phyloP scores from a whole-genome alignment of 2,113 vertebrate species.

The Pterophyllum scalare region DNA sequence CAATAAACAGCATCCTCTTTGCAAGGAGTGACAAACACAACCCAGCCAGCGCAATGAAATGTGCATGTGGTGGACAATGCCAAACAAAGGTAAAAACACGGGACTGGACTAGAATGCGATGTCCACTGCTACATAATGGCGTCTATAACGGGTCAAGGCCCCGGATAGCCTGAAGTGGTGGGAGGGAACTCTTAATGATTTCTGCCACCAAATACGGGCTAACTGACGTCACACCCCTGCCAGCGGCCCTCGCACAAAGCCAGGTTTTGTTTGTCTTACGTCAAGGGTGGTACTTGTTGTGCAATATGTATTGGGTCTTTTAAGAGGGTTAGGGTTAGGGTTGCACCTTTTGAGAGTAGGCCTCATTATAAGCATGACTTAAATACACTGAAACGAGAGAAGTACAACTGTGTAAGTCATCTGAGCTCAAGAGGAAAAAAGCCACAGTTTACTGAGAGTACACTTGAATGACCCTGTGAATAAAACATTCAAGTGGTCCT shows the following conservation, averaged over 20 bases:
- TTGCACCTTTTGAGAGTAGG: background rate
- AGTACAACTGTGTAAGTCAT: background rate
- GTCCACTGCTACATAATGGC: background rate
- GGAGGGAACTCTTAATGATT: constrained; percentile 45
- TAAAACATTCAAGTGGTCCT: constrained; percentile 1
- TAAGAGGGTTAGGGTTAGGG: background rate
- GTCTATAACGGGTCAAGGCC: background rate
- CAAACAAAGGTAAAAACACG: background rate
- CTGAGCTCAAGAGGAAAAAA: background rate
- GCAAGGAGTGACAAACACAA: background rate
- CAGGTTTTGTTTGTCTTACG: constrained; percentile 20
- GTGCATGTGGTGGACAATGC: background rate
- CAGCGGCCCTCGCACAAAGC: background rate
- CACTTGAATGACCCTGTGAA: background rate
- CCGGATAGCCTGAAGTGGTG: constrained; percentile 20
- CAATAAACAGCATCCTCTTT: background rate
- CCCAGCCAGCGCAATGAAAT: background rate
- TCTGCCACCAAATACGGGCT: constrained; percentile 16
- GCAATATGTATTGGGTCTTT: background rate
- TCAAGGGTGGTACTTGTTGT: background rate
- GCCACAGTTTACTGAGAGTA: background rate
- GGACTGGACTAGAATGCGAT: background rate
- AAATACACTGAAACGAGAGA: background rate
- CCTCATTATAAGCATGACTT: background rate
- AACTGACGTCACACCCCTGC: constrained; percentile 24